phyloP scores from a whole-genome alignment of 2,888 invertebrate genomes.

The Spodoptera exigua region DNA sequence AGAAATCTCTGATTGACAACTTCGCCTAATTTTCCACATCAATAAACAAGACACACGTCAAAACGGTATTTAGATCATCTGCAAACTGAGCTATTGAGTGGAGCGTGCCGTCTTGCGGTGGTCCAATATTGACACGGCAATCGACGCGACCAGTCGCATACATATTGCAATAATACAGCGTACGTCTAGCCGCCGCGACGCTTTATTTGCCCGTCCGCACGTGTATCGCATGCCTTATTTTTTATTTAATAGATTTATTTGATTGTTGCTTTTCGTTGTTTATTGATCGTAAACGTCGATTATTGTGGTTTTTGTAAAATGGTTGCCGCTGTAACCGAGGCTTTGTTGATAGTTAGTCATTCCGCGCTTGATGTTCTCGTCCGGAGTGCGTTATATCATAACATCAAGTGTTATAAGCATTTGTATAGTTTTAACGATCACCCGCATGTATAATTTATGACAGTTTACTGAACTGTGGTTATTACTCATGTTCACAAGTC shows the following conservation, averaged over 20 bases:
- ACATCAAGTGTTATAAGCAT: neutral
- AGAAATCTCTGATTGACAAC: constrained; percentile 9
- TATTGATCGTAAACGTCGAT: constrained; percentile 42
- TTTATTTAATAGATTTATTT: constrained; percentile 51
- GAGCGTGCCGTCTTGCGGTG: constrained; percentile 63
- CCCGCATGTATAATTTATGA: neutral
- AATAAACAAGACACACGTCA: constrained; percentile 40
- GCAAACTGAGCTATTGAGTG: constrained; percentile 51
- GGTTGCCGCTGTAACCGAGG: constrained; percentile 1
- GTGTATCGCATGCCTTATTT: constrained; percentile 66
- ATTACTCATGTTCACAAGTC: constrained; percentile 15
- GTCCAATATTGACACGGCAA: constrained; percentile 72
- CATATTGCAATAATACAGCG: constrained; percentile 61
- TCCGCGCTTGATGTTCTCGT: constrained; percentile 3
- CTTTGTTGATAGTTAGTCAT: neutral
- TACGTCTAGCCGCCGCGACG: constrained; percentile 68
- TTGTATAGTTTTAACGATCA: neutral
- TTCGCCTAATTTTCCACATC: constrained; percentile 37
- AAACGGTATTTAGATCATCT: constrained; percentile 56
- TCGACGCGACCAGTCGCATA: constrained; percentile 64
- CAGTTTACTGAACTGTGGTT: constrained; percentile 5
- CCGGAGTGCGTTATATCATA: neutral
- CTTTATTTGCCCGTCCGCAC: constrained; percentile 62
- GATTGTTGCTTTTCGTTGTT: constrained; percentile 48
- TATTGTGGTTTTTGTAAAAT: constrained; percentile 29